phyloP scores from a whole-genome alignment of 2,797 vertebrate species.

The Sebastes trivittatus region DNA sequence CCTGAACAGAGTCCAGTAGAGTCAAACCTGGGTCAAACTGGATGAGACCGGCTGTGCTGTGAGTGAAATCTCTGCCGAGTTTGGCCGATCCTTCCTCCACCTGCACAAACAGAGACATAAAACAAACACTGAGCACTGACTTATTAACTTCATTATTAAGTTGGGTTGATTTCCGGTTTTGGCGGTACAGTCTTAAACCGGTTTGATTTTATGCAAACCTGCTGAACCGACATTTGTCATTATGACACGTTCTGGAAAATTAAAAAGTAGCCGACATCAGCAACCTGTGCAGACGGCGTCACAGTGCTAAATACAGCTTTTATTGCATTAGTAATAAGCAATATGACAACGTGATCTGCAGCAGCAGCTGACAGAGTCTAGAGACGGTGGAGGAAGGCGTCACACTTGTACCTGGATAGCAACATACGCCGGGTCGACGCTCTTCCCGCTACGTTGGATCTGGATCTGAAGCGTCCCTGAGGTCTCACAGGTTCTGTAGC shows the following conservation, averaged over 20 bases:
- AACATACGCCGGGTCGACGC: constrained; percentile 78
- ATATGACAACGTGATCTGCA: too few relatives aligned
- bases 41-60: constrained; percentile 72
- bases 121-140: background rate
- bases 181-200: too few relatives aligned
- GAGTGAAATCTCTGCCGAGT: constrained; percentile 79
- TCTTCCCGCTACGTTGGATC: constrained; percentile 75
- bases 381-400: background rate
- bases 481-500: constrained; percentile 78
- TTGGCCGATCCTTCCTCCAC: constrained; percentile 78
- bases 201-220: too few relatives aligned
- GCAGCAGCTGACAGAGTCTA: too few relatives aligned
- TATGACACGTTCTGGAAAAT: background rate
- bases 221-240: too few relatives aligned
- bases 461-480: constrained; percentile 76
- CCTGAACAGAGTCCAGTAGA: background rate
- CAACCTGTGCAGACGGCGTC: too few relatives aligned
- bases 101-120: constrained; percentile 52
- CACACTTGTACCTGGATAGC: constrained; percentile 71
- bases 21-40: constrained; percentile 83
- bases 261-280: too few relatives aligned
- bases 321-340: too few relatives aligned
- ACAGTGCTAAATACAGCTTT: too few relatives aligned
- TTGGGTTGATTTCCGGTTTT: background rate
- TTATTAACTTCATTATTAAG: background rate